Evolutionary conservation across 2,113 vertebrate species (phyloP).

Genomic region (Anguilla rostrata): DNA sequence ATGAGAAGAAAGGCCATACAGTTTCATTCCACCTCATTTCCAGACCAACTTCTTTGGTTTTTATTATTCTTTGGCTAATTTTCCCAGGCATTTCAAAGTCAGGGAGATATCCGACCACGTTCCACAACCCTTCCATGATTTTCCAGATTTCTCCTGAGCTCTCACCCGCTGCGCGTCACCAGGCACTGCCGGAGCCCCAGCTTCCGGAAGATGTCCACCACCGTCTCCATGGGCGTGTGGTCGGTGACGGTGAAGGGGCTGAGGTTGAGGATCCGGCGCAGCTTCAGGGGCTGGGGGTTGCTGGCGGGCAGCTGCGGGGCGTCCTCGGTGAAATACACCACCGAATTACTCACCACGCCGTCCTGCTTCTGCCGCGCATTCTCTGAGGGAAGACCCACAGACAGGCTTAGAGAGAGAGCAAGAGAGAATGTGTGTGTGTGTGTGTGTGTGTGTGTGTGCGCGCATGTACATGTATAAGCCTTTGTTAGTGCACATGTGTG

Average conservation of each 20-base stretch:
- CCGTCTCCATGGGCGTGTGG: slow-evolving; percentile 98
- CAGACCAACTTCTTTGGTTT: too few species aligned
- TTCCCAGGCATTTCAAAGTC: too few species aligned
- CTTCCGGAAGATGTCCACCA: slow-evolving; percentile 97
- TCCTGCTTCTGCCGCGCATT: slow-evolving; percentile 96
- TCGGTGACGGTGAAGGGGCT: slow-evolving; percentile 99
- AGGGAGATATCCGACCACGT: too few species aligned
- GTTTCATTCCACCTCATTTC: too few species aligned
- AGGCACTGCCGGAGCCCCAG: slow-evolving; percentile 95
- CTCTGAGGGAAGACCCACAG: slow-evolving; percentile 62
- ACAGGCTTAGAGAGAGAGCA: not conserved
- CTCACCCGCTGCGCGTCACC: slow-evolving; percentile 92
- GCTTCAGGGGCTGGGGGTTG: slow-evolving; percentile 88
- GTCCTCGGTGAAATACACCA: slow-evolving; percentile 94
- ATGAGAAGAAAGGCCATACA: too few species aligned
- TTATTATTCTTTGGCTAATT: too few species aligned
- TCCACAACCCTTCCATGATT: too few species aligned
- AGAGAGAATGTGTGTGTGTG: too few species aligned
- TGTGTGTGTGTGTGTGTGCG: not conserved
- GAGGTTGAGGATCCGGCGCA: slow-evolving; percentile 91
- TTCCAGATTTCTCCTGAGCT: too few species aligned
- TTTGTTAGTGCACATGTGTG: not conserved
- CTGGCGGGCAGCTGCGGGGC: slow-evolving; percentile 84
- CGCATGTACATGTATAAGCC: too few species aligned
- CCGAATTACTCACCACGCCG: slow-evolving; percentile 95